phyloP scores from a whole-genome alignment of 1,140 invertebrate species.

The Temnothorax nylanderi region DNA sequence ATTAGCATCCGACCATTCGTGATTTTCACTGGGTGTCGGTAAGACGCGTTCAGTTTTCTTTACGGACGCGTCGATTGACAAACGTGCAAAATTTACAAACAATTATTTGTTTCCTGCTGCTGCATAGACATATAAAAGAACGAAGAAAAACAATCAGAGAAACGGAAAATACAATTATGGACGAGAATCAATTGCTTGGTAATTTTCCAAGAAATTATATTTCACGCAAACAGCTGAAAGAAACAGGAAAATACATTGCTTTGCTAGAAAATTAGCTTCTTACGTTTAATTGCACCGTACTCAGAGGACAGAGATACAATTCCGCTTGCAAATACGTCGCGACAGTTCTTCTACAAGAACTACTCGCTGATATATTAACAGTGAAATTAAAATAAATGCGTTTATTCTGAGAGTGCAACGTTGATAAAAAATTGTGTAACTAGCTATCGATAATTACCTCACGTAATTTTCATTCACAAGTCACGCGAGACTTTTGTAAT shows the following conservation, averaged over 20 bases:
- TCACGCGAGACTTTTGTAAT: not conserved
- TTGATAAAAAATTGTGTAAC: not conserved
- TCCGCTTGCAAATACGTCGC: not conserved
- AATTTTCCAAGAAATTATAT: slow-evolving; percentile 30
- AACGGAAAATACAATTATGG: not conserved
- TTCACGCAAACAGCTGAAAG: not conserved
- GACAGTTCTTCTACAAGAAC: not conserved
- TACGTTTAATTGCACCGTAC: not conserved
- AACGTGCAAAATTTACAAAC: not conserved
- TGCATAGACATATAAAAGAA: not conserved
- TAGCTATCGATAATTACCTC: not conserved
- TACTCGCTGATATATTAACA: not conserved
- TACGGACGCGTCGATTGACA: not conserved
- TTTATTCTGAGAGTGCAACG: not conserved
- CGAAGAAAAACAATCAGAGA: not conserved
- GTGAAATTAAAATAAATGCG: not conserved
- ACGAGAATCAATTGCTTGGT: not conserved
- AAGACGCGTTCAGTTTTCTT: not conserved
- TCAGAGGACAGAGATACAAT: not conserved
- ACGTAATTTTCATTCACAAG: not conserved
- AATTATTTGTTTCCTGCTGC: not conserved
- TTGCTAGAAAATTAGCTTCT: not conserved
- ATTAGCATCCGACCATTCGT: slow-evolving; percentile 31
- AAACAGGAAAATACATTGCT: not conserved
- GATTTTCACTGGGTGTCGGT: not conserved